These are phyloP conservation scores for Microchrysa polita DNA, from an alignment of 2,888 invertebrate species.

Conservation along the genomic window DNA sequence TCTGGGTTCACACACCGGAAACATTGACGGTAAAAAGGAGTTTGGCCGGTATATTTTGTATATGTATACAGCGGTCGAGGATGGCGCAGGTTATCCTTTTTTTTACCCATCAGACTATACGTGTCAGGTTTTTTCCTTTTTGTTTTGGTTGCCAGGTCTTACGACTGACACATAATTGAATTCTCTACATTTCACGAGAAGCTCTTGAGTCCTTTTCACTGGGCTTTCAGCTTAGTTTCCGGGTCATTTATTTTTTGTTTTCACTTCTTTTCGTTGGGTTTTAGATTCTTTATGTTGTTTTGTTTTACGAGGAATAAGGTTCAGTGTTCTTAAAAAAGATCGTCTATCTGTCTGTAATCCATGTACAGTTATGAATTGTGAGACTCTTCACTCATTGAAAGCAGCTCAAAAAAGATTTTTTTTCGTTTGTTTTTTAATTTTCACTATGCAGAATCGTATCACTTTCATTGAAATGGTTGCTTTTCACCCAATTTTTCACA, in stretches of 20 bases:
- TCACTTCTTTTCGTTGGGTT: constrained; percentile 11
- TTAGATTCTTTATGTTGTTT: not conserved
- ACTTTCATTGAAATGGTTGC: not conserved
- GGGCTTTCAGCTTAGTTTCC: constrained; percentile 4
- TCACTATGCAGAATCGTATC: not conserved
- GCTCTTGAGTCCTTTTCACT: not conserved
- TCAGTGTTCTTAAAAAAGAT: too few species aligned
- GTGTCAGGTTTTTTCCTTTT: too few species aligned
- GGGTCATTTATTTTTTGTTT: constrained; percentile 40
- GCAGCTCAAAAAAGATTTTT: not conserved
- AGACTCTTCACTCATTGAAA: too few species aligned
- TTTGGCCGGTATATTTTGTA: too few species aligned
- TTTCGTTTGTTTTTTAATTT: not conserved
- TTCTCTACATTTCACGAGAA: constrained; percentile 20
- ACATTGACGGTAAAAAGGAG: too few species aligned
- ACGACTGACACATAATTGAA: constrained; percentile 38
- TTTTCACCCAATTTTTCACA: not conserved
- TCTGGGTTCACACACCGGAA: too few species aligned
- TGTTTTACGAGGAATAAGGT: not conserved
- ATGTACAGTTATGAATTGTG: too few species aligned
- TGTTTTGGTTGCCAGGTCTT: not conserved
- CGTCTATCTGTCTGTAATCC: too few species aligned
- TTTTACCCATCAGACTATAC: too few species aligned
- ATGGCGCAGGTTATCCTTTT: too few species aligned
- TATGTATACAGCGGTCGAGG: too few species aligned